Conservation (phyloP, 2,888 invertebrate species). For the Nymphalis c-album region DNA sequence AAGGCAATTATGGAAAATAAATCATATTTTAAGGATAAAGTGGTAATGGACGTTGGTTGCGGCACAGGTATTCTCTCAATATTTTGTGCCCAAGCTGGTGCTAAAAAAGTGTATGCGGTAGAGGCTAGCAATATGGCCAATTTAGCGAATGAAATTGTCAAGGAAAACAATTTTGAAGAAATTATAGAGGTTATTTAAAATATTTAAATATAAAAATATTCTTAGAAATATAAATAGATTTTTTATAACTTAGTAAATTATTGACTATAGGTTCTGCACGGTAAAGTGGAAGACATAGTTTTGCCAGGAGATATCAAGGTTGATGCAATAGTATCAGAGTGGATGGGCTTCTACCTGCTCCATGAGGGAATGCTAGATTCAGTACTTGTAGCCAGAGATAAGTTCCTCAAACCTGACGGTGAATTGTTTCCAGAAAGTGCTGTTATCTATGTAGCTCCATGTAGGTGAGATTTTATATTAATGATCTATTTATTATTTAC, state of each 20-base stretch:
- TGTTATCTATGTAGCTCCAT: slow-evolving; percentile 82
- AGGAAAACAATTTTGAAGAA: slow-evolving; percentile 85
- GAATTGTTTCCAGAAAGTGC: slow-evolving; percentile 88
- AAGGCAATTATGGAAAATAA: slow-evolving; percentile 87
- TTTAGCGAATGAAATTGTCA: slow-evolving; percentile 84
- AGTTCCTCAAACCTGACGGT: slow-evolving; percentile 87
- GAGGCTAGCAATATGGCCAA: slow-evolving; percentile 88
- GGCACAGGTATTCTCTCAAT: slow-evolving; percentile 94
- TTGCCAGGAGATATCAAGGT: slow-evolving; percentile 85
- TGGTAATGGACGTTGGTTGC: slow-evolving; percentile 92
- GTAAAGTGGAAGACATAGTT: slow-evolving; percentile 87
- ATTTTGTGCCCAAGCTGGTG: slow-evolving; percentile 95
- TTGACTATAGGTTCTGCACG: slow-evolving; percentile 84
- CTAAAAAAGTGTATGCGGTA: slow-evolving; percentile 91
- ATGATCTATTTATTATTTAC: too few relatives aligned
- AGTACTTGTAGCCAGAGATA: slow-evolving; percentile 90
- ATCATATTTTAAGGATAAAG: slow-evolving; percentile 86
- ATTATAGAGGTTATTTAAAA: slow-evolving; percentile 82
- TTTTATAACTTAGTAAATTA: not conserved
- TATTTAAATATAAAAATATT: not conserved
- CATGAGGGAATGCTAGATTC: slow-evolving; percentile 98
- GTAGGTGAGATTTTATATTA: slow-evolving; percentile 76
- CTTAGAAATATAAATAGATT: too few relatives aligned
- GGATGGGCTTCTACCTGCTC: slow-evolving; percentile 98
- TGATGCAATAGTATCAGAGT: slow-evolving; percentile 96